phyloP scores from a whole-genome alignment of 2,888 invertebrate genomes.

The Campoletis raptor region DNA sequence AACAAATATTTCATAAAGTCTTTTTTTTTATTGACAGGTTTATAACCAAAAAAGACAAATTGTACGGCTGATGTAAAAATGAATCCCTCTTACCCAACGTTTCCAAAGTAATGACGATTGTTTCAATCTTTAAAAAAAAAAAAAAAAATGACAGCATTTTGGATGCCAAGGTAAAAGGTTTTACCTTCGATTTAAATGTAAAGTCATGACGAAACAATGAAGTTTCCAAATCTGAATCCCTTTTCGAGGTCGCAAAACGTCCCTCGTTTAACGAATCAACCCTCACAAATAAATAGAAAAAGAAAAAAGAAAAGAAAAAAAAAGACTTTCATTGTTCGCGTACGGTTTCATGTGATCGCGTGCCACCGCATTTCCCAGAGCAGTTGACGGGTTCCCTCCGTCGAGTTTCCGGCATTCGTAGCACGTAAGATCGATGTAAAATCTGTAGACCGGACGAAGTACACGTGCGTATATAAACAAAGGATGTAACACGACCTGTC shows the following conservation, averaged over 20 bases:
- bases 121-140: not conserved
- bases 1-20: not conserved
- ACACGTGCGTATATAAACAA: not conserved
- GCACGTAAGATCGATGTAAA: conserved; percentile 40
- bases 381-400: conserved; percentile 10
- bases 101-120: not conserved
- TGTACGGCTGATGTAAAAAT: no score
- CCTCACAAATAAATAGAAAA: not conserved
- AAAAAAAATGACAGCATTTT: not conserved
- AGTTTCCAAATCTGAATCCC: not conserved
- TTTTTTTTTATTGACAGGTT: not conserved
- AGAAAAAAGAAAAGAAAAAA: not conserved
- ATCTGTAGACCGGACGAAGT: not conserved
- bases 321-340: not conserved
- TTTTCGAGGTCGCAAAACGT: not conserved
- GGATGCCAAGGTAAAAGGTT: not conserved
- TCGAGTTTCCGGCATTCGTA: conserved; percentile 31
- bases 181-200: not conserved
- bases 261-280: conserved; percentile 8
- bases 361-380: conserved; percentile 27
- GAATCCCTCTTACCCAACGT: not conserved
- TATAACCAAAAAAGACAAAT: not conserved
- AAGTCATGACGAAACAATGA: not conserved
- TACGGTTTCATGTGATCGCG: conserved; percentile 27
- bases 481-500: conserved; percentile 1